A percentile compares a stretch with the other conserved stretches of the same genome.
Evolutionary conservation across 2,888 invertebrate genomes (phyloP).

Genomic region (Drosophila rubida): DNA sequence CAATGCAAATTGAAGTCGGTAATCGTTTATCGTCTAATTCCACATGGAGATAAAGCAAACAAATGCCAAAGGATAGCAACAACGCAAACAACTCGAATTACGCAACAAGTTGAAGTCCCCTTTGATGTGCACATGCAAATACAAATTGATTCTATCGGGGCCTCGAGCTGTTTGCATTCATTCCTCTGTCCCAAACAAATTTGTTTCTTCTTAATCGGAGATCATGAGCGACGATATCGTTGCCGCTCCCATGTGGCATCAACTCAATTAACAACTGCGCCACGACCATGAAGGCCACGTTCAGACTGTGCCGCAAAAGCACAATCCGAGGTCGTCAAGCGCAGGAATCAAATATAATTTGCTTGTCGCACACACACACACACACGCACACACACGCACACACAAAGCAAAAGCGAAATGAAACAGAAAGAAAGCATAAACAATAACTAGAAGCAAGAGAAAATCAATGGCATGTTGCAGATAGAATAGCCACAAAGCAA

Average conservation of each 20-base stretch:
- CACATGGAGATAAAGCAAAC: conserved; percentile 4
- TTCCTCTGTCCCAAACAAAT: neutral
- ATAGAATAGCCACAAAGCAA: neutral
- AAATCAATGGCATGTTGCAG: neutral
- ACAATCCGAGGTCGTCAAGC: neutral
- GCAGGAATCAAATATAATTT: conserved; percentile 2
- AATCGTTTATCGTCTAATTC: conserved; percentile 1
- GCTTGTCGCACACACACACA: neutral
- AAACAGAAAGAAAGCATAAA: neutral
- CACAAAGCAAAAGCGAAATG: neutral
- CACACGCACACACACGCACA: too few relatives aligned
- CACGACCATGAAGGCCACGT: neutral
- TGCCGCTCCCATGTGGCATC: neutral
- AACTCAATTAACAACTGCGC: neutral
- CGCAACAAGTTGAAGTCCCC: neutral
- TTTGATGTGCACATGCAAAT: neutral
- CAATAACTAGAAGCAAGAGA: neutral
- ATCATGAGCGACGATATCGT: too few relatives aligned
- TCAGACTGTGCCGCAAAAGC: neutral
- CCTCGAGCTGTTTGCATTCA: neutral
- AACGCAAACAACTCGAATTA: neutral
- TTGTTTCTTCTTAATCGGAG: too few relatives aligned
- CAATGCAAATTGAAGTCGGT: conserved; percentile 6
- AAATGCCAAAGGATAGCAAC: conserved; percentile 5
- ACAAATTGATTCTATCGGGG: neutral